Base-by-base conservation (phyloP, 1,140 invertebrate genomes). In the Pachyrhynchus sulphureomaculatus region DNA sequence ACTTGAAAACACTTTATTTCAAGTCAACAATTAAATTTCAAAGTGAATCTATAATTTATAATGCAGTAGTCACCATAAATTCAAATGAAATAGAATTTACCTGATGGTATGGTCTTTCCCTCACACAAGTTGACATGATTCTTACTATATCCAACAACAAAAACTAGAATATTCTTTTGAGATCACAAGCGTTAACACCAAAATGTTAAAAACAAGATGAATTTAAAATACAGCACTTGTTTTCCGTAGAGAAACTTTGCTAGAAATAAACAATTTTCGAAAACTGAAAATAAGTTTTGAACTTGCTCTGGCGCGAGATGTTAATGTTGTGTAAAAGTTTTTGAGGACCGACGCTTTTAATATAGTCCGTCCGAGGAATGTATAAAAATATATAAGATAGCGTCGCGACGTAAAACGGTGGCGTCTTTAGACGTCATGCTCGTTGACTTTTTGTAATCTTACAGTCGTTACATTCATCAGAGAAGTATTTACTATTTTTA, bases 401-500 rank as follows among this genome's bases (percentile, higher is more conserved):
- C 47, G 47, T 49, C 47, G 47, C 26, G 47, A 49, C 47, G 29
- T 34, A 42, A 42, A 18, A 21, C 26, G 17, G 44, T 23, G 44
- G 23, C 44, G 44, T 49, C 47, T 49, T 23, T 32, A 20, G 6
- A 49, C 47, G 47, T 49, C 47, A 49, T 17, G 18, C 29, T 6
- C 10, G 47, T 33, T 49, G 8, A 47, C 15, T 49, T 49, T 49
- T 26, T 39, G 10, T 44, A 2, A 44, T 18, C 21, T 49, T 17
- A 21, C 26, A 49, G 26, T 29, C 29, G 32, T 6, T 4, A 29
- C 47, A 49, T 49, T 49, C 47, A 49, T 49, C 29, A 18, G 4
- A 9, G 15, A 49, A 34, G 32, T 49, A 49, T 49, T 49, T 49
- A 49, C 47, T 49, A 49, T 49, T 49, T 49, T 49, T 49, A 34